A percentile compares a stretch with the other conserved stretches of the same genome.
phyloP scores from a whole-genome alignment of 2,888 invertebrate species.

The Rhagonycha fulva region DNA sequence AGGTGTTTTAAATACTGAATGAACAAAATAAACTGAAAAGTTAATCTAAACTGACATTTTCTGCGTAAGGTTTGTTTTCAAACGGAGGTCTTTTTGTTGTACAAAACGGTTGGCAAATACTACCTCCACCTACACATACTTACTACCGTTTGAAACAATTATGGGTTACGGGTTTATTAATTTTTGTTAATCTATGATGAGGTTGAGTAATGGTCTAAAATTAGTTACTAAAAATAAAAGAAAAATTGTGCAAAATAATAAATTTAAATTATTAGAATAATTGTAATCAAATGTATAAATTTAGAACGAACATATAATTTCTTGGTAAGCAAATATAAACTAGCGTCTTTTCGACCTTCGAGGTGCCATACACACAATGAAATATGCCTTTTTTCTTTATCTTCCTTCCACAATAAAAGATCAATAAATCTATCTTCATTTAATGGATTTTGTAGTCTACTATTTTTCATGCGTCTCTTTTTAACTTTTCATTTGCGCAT shows the following conservation, averaged over 20 bases:
- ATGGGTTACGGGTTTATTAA: not conserved
- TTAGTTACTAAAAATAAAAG: no score
- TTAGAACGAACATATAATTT: conserved; percentile 2
- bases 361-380: conserved; percentile 36
- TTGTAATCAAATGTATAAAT: not conserved
- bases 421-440: conserved; percentile 32
- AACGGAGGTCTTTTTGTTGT: not conserved
- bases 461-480: conserved; percentile 24
- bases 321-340: conserved; percentile 22
- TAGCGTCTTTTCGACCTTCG: conserved; percentile 28
- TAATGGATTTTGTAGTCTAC: conserved; percentile 27
- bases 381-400: conserved; percentile 31
- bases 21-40: not conserved
- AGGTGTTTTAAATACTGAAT: not conserved
- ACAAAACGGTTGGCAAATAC: not conserved
- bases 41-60: not conserved
- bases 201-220: no score
- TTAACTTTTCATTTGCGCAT: conserved; percentile 15
- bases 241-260: not conserved
- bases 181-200: no score
- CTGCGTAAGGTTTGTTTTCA: not conserved
- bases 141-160: not conserved
- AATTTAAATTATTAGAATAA: not conserved
- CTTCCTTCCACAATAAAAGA: conserved; percentile 23
- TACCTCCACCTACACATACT: not conserved